These are phyloP conservation scores for Helicoverpa assulta DNA, from an alignment of 2,888 invertebrate genomes.

Conservation along the genomic window DNA sequence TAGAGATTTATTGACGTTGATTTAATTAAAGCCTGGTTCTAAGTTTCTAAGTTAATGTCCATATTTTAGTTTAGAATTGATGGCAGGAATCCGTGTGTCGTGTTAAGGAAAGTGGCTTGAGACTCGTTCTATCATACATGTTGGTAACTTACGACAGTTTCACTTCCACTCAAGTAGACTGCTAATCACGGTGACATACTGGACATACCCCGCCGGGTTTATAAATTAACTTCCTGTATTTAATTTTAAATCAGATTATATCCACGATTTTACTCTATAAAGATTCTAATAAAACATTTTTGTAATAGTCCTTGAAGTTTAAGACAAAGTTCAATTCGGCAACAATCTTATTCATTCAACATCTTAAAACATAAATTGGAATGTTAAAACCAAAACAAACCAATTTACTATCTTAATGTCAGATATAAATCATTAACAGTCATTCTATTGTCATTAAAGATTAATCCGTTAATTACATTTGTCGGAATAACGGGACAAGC, in stretches of 20 bases:
- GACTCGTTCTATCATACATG: constrained; percentile 62
- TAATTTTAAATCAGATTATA: neutral
- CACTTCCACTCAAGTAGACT: constrained; percentile 62
- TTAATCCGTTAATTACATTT: constrained; percentile 81
- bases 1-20: constrained; percentile 36
- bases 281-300: too few species aligned
- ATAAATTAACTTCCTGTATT: constrained; percentile 14
- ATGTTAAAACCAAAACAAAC: constrained; percentile 16
- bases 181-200: constrained; percentile 50
- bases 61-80: constrained; percentile 35
- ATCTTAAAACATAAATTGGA: constrained; percentile 6
- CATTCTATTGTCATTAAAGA: constrained; percentile 67
- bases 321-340: too few species aligned
- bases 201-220: constrained; percentile 14
- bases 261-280: too few species aligned
- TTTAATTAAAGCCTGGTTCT: constrained; percentile 34
- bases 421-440: constrained; percentile 54
- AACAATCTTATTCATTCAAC: neutral
- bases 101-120: constrained; percentile 62
- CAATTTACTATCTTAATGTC: constrained; percentile 18
- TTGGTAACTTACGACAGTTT: constrained; percentile 61
- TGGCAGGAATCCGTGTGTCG: constrained; percentile 48
- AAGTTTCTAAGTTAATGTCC: constrained; percentile 33
- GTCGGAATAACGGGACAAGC: constrained; percentile 83
- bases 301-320: too few species aligned